Percentiles rank a stretch among this genome's conserved stretches.
Conservation (phyloP, 2,797 vertebrate genomes). For the Setipinna tenuifilis region DNA sequence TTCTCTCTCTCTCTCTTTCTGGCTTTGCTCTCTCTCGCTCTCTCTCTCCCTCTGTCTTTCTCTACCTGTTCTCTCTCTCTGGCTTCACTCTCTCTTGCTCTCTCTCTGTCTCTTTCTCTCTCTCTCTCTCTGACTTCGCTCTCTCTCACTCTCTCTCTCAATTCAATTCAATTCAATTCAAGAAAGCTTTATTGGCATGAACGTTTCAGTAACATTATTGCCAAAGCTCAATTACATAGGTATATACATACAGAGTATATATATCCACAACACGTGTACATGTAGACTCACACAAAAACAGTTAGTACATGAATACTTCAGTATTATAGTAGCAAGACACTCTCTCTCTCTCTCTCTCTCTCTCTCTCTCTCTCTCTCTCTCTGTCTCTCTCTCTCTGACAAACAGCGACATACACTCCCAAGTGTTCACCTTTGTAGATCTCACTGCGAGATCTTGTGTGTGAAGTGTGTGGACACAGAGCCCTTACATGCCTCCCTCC, state of each 20-base stretch:
- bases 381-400: neutral
- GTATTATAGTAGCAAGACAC: too few species aligned
- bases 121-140: neutral
- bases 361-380: neutral
- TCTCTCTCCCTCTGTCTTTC: neutral
- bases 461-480: neutral
- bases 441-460: neutral
- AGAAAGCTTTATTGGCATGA: too few species aligned
- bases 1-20: neutral
- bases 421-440: neutral
- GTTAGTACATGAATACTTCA: too few species aligned
- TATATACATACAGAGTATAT: too few species aligned
- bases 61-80: constrained; percentile 19
- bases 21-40: neutral
- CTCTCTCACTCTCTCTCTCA: neutral
- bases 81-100: too few species aligned
- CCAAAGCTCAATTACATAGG: too few species aligned
- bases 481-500: neutral
- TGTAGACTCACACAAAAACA: too few species aligned
- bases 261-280: too few species aligned
- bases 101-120: neutral
- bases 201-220: too few species aligned
- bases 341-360: constrained; percentile 14
- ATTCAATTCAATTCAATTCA: too few species aligned
- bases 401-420: neutral